phyloP scores from a whole-genome alignment of 2,888 invertebrate genomes.

The Carterocephalus palaemon region DNA sequence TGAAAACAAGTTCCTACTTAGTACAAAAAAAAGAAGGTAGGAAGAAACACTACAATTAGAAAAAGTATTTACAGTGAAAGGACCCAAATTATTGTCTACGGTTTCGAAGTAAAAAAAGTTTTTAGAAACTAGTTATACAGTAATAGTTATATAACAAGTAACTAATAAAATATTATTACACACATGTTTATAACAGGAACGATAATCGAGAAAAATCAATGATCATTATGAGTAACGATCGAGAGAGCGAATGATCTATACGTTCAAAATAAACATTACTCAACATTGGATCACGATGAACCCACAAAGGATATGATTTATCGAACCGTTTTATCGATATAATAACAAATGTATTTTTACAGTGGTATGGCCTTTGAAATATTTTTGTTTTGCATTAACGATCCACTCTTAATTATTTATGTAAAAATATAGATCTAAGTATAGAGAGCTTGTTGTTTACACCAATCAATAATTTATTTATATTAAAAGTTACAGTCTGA shows the following conservation, averaged over 20 bases:
- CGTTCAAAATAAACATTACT: constrained; percentile 47
- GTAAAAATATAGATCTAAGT: too few relatives aligned
- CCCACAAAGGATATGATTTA: constrained; percentile 20
- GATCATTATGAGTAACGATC: constrained; percentile 36
- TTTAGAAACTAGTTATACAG: too few relatives aligned
- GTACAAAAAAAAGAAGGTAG: too few relatives aligned
- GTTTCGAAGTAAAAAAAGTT: too few relatives aligned
- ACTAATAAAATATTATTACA: constrained; percentile 1
- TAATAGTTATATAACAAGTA: not conserved
- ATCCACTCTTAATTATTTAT: too few relatives aligned
- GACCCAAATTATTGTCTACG: too few relatives aligned
- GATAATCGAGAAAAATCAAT: constrained; percentile 7
- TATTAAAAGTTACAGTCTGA: too few relatives aligned
- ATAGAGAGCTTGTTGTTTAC: too few relatives aligned
- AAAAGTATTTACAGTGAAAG: too few relatives aligned
- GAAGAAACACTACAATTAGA: too few relatives aligned
- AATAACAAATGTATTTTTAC: constrained; percentile 5
- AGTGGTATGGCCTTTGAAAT: not conserved
- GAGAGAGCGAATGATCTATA: constrained; percentile 41
- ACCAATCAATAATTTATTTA: too few relatives aligned
- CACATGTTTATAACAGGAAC: constrained; percentile 5
- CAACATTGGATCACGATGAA: constrained; percentile 27
- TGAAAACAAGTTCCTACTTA: too few relatives aligned
- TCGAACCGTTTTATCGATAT: constrained; percentile 14
- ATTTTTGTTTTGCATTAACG: constrained; percentile 1